Base-by-base conservation (phyloP, 1,140 invertebrate genomes). In the Nasonia longicornis region DNA sequence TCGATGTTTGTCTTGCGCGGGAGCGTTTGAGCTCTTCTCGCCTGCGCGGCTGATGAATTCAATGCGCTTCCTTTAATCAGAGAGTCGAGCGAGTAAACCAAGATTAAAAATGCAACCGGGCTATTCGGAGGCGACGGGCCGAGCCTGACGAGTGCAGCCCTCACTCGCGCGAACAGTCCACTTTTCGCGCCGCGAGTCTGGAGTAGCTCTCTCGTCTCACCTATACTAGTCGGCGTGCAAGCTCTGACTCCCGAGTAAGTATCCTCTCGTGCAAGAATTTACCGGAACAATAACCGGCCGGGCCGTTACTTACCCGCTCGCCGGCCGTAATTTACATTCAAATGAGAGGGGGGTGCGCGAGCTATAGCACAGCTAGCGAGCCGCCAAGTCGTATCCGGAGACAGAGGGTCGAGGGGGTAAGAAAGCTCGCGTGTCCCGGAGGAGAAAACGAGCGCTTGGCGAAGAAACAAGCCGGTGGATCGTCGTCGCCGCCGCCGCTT, bases 291-390 rank as follows among this genome's bases (percentile, higher is more conserved):
- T 87, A 86, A 88, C 83, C 84, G 85, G 85, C 79, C 85, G 80
- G 84, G 84, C 85, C 86, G 85, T 86, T 86, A 85, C 85, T 85
- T 85, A 83, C 84, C 79, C 81, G 82, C 83, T 79, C 83, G 83
- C 84, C 84, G 80, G 10, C 82, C 85, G 86, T 88, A 88, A 88
- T 88, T 88, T 87, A 88, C 87, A 88, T 88, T 88, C 85, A 88
- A 88, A 88, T 88, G 85, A 87, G 87, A 83, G 76, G 64, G 58
- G 20, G 63, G 38, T 16, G 20, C 26, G 77, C 11, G 45, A 45
- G 76, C 64, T 42, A 42, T 42, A 42, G 26, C 7, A 42, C 31
- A 77, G 64, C 58, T 31, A 79, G 42, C n/a, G 16, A 79, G 38
- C 64, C 70, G 38, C 29, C 38, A 42, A 48, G 29, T 45, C 70